These are phyloP conservation scores for Electrophaes corylata DNA, from an alignment of 2,888 invertebrate genomes.

Conservation along the genomic window DNA sequence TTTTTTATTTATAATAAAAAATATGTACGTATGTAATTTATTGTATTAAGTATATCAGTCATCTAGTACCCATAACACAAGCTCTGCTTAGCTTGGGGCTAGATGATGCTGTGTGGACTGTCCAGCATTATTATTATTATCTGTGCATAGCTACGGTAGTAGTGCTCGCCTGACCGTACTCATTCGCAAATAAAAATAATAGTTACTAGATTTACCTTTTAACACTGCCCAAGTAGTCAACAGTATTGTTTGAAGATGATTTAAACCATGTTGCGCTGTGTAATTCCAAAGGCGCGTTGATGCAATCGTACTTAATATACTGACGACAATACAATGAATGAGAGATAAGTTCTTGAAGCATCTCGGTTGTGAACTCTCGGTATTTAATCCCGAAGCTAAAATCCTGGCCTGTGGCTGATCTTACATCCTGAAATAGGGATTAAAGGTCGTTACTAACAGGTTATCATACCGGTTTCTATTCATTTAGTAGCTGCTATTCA, in stretches of 20 bases:
- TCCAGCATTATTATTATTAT: too few species aligned
- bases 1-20: too few species aligned
- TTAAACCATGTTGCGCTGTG: constrained; percentile 96
- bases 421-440: constrained; percentile 85
- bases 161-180: too few species aligned
- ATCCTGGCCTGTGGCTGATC: constrained; percentile 90
- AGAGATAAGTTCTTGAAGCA: constrained; percentile 95
- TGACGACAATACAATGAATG: constrained; percentile 95
- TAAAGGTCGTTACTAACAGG: not conserved
- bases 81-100: too few species aligned
- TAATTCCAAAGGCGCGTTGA: constrained; percentile 93
- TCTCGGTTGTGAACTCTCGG: constrained; percentile 94
- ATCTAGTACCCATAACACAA: too few species aligned
- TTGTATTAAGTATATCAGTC: too few species aligned
- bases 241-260: constrained; percentile 91
- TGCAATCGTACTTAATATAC: constrained; percentile 95
- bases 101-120: too few species aligned
- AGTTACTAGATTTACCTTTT: constrained; percentile 82
- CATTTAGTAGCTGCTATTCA: too few species aligned
- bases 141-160: too few species aligned
- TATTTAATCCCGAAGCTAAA: constrained; percentile 94
- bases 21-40: too few species aligned
- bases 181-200: too few species aligned
- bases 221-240: constrained; percentile 93
- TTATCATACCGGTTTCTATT: too few species aligned